These are phyloP conservation scores for Tetraodon nigroviridis DNA, from an alignment of 2,113 vertebrate species.

Conservation along the genomic window DNA sequence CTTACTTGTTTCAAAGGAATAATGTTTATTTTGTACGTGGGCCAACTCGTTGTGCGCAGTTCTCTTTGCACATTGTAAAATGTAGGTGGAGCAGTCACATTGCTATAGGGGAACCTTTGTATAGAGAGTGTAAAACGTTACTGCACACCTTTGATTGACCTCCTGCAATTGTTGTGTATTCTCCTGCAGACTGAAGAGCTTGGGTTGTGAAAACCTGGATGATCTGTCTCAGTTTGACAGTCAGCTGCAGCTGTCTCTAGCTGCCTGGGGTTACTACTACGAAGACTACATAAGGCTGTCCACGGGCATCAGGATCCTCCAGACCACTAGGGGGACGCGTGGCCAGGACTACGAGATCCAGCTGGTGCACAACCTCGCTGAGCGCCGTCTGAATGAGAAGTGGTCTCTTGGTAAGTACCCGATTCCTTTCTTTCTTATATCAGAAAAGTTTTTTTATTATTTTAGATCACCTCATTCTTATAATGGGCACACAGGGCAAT, in stretches of 20 bases:
- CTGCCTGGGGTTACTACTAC: constrained; percentile 79
- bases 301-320: constrained; percentile 74
- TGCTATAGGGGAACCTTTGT: too few species aligned
- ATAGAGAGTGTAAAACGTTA: too few species aligned
- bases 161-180: constrained; percentile 18
- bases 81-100: background rate
- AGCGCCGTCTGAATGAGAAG: constrained; percentile 79
- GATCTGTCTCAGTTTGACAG: constrained; percentile 77
- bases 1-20: constrained; percentile 1
- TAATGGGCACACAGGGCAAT: too few species aligned
- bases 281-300: constrained; percentile 78
- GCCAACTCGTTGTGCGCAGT: constrained; percentile 1
- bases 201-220: constrained; percentile 76
- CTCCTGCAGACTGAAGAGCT: constrained; percentile 68
- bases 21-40: constrained; percentile 14
- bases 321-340: constrained; percentile 68
- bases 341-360: constrained; percentile 78
- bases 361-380: constrained; percentile 76
- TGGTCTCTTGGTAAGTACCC: constrained; percentile 74
- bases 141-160: background rate
- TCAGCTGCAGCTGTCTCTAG: constrained; percentile 74
- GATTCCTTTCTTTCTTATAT: background rate
- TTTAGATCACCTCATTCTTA: too few species aligned
- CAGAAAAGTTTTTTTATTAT: background rate
- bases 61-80: constrained; percentile 1